Evolutionary conservation across 2,113 vertebrate genomes (phyloP).

Genomic region (Sylvicapra grimmia): DNA sequence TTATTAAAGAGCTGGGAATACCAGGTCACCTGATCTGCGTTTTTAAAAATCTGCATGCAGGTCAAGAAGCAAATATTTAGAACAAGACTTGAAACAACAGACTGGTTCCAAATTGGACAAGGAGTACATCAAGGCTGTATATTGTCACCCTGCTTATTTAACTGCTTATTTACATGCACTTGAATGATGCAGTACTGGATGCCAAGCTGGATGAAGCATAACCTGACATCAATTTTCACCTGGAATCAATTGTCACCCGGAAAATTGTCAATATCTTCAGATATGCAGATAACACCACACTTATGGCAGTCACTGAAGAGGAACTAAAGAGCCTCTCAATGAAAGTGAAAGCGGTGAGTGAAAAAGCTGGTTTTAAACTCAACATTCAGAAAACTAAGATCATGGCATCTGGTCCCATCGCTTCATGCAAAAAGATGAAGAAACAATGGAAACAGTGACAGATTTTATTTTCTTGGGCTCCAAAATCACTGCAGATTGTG

Average conservation of each 20-base stretch:
- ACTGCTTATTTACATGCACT: background rate
- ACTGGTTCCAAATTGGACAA: background rate
- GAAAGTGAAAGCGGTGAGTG: background rate
- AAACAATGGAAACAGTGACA: background rate
- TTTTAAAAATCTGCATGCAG: background rate
- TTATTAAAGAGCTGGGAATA: background rate
- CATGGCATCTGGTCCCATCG: background rate
- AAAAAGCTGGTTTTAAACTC: background rate
- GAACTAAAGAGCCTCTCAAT: background rate
- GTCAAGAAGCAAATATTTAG: background rate
- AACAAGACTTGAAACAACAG: background rate
- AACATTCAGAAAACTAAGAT: background rate
- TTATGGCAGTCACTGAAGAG: background rate
- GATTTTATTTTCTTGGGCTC: background rate
- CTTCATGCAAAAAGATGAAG: background rate
- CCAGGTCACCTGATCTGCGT: background rate
- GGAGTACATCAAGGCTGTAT: background rate
- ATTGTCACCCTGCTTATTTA: background rate
- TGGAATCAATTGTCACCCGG: background rate
- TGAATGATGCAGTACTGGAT: background rate
- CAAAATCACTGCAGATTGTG: background rate
- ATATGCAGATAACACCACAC: background rate
- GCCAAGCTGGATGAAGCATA: background rate
- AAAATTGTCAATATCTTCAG: background rate
- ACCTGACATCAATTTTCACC: background rate